Evolutionary conservation across 1,140 invertebrate species (phyloP), one percentile per base, ranked within the genome.

Genomic region (Rhopalosiphum maidis): DNA sequence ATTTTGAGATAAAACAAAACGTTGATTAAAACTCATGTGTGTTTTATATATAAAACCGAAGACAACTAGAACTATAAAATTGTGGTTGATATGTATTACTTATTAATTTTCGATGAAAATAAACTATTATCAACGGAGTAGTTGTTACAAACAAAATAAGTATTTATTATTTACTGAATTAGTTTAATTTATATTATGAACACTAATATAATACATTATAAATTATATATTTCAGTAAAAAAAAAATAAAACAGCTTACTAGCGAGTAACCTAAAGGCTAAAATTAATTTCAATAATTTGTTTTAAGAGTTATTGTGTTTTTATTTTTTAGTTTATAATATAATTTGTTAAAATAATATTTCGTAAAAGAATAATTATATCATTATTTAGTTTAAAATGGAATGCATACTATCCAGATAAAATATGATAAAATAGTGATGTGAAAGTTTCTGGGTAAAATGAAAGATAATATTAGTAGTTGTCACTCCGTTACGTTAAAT

Each of bases 1-100:
- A 85, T 85, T 85, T 41, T 41, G 37, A 85, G 37, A 85, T 85
- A 43, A 85, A 85, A 85, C 82, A 85, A 41, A 83, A 85, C 22
- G 82, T 23, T 85, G 82, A 85, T 41, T 41, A 85, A 41, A 37
- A 43, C 82, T 23, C 22, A 21, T 0, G 9, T 23, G 35, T 85
- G 37, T 37, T 43, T 41, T 85, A 85, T 85, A 43, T 85, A 85
- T 23, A 35, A 85, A 23, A 35, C 8, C 22, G 8, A 22, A 25
- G 22, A 41, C 35, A 23, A 43, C 8, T 41, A 43, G 5, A 85
- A 85, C 22, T 37, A 25, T 37, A 85, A 85, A 37, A 85, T 0
- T 37, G 41, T 23, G 35, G 82, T 85, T 85, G 21, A 22, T 83
- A 18, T 85, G 8, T 43, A 23, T 43, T 35, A 37, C 22, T 85